phyloP scores from a whole-genome alignment of 1,140 invertebrate species.

The Brachionus calyciflorus region DNA sequence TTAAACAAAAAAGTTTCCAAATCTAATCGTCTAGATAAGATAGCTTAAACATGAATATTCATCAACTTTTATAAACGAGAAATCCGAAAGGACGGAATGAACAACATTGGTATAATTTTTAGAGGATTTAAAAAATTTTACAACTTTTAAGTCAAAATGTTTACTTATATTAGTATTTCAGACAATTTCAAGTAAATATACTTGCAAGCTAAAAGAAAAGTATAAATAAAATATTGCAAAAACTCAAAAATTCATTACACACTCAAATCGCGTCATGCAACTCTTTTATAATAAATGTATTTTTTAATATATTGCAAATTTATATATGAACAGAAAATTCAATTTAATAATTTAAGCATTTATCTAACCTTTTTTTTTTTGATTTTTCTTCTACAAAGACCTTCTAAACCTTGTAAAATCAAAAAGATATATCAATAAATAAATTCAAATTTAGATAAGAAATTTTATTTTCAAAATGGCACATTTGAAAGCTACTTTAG shows the following conservation, averaged over 20 bases:
- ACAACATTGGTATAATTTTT: no score
- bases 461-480: no score
- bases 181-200: background rate
- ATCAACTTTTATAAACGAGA: no score
- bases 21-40: no score
- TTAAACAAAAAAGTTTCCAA: no score
- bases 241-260: background rate
- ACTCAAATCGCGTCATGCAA: conserved; percentile 10
- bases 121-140: background rate
- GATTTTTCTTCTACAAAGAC: background rate
- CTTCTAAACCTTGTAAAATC: no score
- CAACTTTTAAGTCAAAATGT: background rate
- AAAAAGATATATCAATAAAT: background rate
- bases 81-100: no score
- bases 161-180: no score
- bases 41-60: no score
- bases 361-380: background rate
- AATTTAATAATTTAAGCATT: background rate
- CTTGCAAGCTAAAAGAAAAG: background rate
- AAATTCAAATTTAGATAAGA: no score
- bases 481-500: conserved; percentile 27
- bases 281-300: background rate
- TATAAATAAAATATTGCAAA: conserved; percentile 35
- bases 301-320: conserved; percentile 15
- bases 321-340: conserved; percentile 8